These are phyloP conservation scores for Melangyna quadrimaculata DNA, from an alignment of 2,888 invertebrate species.

Conservation along the genomic window DNA sequence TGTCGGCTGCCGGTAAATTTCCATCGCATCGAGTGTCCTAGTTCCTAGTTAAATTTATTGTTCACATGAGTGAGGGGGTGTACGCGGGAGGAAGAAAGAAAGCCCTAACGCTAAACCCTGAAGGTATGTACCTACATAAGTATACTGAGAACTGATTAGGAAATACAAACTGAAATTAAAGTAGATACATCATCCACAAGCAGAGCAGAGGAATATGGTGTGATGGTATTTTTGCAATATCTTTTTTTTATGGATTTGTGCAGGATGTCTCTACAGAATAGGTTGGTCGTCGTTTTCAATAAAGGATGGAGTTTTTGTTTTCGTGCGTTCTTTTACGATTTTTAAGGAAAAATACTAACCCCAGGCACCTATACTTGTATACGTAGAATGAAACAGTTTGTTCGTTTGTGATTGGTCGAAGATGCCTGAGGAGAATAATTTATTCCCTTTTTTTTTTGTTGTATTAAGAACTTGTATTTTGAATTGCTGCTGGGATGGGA, in stretches of 20 bases:
- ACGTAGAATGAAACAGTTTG: not conserved
- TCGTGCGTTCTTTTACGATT: not conserved
- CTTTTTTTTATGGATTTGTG: not conserved
- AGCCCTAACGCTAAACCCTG: not conserved
- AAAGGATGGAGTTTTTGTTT: not conserved
- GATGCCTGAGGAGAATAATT: not conserved
- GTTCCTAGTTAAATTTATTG: conserved; percentile 23
- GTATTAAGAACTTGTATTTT: not conserved
- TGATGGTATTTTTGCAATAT: no score
- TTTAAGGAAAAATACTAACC: not conserved
- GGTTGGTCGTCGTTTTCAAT: not conserved
- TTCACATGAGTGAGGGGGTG: not conserved
- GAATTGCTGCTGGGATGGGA: not conserved
- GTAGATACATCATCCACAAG: no score
- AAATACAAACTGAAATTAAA: conserved; percentile 13
- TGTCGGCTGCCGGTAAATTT: conserved; percentile 9
- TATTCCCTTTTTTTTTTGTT: not conserved
- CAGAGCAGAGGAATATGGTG: no score
- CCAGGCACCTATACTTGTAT: no score
- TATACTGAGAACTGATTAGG: not conserved
- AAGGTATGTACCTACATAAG: no score
- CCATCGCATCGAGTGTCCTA: not conserved
- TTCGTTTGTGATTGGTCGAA: not conserved
- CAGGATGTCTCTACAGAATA: not conserved
- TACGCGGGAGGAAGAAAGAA: not conserved